These are phyloP conservation scores for Helicoverpa assulta DNA, from an alignment of 2,888 invertebrate species.

Conservation along the genomic window DNA sequence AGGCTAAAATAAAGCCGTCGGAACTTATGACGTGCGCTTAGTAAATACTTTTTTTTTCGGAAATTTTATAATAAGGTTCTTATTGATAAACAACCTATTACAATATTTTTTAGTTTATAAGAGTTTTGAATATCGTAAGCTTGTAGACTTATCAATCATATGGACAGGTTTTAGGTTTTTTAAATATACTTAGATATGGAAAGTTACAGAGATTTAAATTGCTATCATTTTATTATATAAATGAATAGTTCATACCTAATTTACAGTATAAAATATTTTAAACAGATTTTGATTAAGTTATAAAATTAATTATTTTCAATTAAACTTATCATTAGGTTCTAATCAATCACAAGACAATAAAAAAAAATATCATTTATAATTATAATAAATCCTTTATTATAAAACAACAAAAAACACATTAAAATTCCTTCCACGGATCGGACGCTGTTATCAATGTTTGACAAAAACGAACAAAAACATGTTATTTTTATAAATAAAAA, in stretches of 20 bases:
- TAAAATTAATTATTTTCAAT: neutral
- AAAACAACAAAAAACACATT: neutral
- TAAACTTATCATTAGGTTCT: too few relatives aligned
- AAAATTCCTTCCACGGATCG: slow-evolving; percentile 31
- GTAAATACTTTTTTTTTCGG: slow-evolving; percentile 32
- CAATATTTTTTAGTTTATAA: neutral
- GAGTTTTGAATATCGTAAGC: too few relatives aligned
- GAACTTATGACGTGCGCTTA: slow-evolving; percentile 71
- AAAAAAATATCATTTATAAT: too few relatives aligned
- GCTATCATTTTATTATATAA: neutral
- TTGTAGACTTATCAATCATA: too few relatives aligned
- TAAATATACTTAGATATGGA: neutral
- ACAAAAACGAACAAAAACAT: slow-evolving; percentile 43
- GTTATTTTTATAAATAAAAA: slow-evolving; percentile 66
- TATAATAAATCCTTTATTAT: neutral
- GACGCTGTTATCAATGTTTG: slow-evolving; percentile 36
- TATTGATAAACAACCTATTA: neutral
- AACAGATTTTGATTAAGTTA: neutral
- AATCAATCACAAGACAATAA: too few relatives aligned
- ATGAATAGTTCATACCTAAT: neutral
- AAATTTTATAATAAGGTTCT: slow-evolving; percentile 19
- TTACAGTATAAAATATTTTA: neutral
- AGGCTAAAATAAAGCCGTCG: slow-evolving; percentile 89
- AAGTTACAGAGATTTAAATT: neutral
- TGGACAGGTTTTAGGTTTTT: too few relatives aligned